Evolutionary conservation across 2,888 invertebrate genomes (phyloP).

Genomic region (Chrysotoxum bicinctum): DNA sequence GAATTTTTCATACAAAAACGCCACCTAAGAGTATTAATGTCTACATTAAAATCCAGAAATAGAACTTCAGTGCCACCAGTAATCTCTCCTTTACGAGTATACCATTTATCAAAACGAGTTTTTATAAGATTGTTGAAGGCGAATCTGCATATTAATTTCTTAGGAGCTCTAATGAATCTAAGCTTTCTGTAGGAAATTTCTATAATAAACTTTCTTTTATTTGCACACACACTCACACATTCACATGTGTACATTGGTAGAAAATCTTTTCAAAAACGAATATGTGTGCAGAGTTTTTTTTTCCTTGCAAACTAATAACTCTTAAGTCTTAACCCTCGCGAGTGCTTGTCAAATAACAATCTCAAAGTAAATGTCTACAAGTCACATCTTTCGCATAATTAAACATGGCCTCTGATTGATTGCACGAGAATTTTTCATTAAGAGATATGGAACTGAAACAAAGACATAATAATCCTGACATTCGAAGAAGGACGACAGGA

Average conservation of each 20-base stretch:
- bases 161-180: constrained; percentile 27
- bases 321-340: constrained; percentile 41
- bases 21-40: too few relatives aligned
- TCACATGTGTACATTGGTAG: background rate
- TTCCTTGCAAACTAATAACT: constrained; percentile 26
- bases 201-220: background rate
- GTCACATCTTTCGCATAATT: constrained; percentile 63
- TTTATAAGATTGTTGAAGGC: background rate
- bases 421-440: constrained; percentile 62
- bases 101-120: constrained; percentile 18
- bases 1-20: too few relatives aligned
- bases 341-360: constrained; percentile 30
- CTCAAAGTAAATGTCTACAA: constrained; percentile 52
- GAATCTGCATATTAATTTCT: constrained; percentile 35
- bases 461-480: constrained; percentile 53
- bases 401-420: constrained; percentile 66
- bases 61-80: background rate
- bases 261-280: constrained; percentile 17
- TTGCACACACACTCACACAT: background rate
- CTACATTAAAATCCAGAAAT: background rate
- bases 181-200: background rate
- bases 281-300: background rate
- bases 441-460: constrained; percentile 49
- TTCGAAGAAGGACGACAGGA: constrained; percentile 52
- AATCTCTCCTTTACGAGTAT: background rate